Conservation (phyloP, 2,888 invertebrate species). For the Tanypteryx hageni region DNA sequence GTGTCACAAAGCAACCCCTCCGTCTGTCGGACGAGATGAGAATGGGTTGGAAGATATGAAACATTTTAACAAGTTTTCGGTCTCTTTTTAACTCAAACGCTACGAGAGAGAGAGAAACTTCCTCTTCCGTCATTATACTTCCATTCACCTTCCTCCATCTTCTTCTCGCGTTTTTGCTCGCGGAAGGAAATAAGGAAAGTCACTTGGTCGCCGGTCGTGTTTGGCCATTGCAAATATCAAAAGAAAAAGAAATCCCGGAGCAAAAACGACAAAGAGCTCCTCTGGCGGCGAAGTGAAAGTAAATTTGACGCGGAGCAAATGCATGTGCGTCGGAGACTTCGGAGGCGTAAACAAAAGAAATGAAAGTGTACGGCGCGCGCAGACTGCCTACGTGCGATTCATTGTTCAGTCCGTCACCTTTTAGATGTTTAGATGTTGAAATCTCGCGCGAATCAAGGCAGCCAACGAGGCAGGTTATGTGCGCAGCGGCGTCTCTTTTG, state of each 20-base stretch:
- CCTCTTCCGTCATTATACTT: too few relatives aligned
- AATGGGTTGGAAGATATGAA: neutral
- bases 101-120: neutral
- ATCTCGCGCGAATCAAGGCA: too few relatives aligned
- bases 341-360: neutral
- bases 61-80: neutral
- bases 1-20: neutral
- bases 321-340: neutral
- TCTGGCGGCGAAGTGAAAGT: neutral
- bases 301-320: neutral
- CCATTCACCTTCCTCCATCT: too few relatives aligned
- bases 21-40: neutral
- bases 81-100: neutral
- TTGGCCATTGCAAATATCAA: neutral
- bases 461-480: too few relatives aligned
- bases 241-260: neutral
- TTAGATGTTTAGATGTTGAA: too few relatives aligned
- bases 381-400: neutral
- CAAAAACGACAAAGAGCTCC: neutral
- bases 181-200: neutral
- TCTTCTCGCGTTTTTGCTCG: neutral
- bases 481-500: too few relatives aligned
- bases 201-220: neutral
- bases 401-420: neutral
- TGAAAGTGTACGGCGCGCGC: neutral